Evolutionary conservation across 2,797 vertebrate species (phyloP).

Genomic region (Sylvia borin): DNA sequence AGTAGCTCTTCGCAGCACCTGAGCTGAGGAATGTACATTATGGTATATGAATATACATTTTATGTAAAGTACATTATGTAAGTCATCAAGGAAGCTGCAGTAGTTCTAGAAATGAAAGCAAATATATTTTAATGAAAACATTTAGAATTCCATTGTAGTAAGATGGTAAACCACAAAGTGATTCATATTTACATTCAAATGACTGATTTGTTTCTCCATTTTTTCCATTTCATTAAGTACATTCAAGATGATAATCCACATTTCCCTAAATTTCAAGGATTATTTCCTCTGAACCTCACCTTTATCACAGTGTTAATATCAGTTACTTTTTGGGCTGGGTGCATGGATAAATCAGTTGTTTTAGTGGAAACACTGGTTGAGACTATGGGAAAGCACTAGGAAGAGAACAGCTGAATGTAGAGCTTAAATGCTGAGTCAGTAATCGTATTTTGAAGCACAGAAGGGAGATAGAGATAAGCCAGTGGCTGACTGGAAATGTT

Average conservation of each 20-base stretch:
- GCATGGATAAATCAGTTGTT: neutral
- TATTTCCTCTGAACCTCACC: neutral
- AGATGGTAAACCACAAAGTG: neutral
- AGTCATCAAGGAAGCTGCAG: neutral
- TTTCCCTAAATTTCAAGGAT: neutral
- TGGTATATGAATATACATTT: neutral
- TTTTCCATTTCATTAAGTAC: neutral
- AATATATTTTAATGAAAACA: neutral
- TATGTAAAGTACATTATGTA: neutral
- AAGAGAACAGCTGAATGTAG: neutral
- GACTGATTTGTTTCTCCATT: slow-evolving; percentile 12
- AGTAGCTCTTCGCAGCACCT: neutral
- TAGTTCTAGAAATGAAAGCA: neutral
- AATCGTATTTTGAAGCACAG: neutral
- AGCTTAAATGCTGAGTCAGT: neutral
- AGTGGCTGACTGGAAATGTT: neutral
- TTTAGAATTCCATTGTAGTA: neutral
- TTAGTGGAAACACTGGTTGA: neutral
- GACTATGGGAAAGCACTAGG: neutral
- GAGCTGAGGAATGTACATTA: neutral
- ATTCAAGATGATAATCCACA: neutral
- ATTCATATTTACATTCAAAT: slow-evolving; percentile 6
- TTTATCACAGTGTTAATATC: neutral
- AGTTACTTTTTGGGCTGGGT: neutral
- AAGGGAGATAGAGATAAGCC: neutral